Conservation (phyloP, 2,797 vertebrate genomes). For the Petrocephalus sullivani region DNA sequence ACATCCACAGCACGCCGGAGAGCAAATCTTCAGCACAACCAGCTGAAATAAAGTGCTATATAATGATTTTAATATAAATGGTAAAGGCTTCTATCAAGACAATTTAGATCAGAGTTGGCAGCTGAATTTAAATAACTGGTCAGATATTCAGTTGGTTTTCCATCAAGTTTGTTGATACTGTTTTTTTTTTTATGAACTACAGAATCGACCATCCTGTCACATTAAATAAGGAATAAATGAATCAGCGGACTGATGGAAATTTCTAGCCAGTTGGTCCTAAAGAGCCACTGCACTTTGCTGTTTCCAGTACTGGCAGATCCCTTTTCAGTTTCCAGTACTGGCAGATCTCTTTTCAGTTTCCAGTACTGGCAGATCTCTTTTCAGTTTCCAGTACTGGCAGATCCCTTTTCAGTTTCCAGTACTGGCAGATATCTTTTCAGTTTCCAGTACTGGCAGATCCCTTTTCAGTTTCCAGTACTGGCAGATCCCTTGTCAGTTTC, state of each 20-base stretch:
- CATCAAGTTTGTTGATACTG: background rate
- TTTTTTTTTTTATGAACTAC: background rate
- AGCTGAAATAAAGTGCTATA: background rate
- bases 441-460: no score
- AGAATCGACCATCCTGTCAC: background rate
- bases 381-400: no score
- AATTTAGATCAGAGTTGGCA: background rate
- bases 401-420: no score
- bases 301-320: background rate
- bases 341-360: background rate
- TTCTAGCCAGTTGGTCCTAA: background rate
- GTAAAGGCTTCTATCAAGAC: background rate
- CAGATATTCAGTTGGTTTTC: background rate
- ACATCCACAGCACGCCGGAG: background rate
- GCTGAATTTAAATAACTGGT: background rate
- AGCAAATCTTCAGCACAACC: background rate
- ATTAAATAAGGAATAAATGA: background rate
- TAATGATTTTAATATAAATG: background rate
- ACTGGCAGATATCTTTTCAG: no score
- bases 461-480: no score
- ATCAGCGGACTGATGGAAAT: background rate
- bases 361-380: no score
- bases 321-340: background rate
- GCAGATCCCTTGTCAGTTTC: no score
- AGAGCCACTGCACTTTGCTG: background rate